Percentiles rank a stretch among this genome's conserved stretches.
Evolutionary conservation across 2,888 invertebrate genomes (phyloP).

Genomic region (Sphaerophoria taeniata): DNA sequence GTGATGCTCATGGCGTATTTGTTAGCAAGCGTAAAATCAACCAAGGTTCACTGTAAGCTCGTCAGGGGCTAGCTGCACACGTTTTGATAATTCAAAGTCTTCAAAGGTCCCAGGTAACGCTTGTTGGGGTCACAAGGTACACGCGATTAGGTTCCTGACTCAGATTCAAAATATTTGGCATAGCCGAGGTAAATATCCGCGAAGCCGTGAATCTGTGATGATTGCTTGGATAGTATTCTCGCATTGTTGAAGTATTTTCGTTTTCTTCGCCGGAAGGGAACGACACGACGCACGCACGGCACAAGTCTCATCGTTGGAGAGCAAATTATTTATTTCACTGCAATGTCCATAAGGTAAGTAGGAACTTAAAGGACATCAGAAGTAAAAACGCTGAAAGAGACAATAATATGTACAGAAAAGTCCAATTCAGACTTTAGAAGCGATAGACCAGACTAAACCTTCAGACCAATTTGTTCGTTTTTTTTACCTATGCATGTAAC

Average conservation of each 20-base stretch:
- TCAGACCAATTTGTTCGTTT: too few relatives aligned
- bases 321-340: constrained; percentile 27
- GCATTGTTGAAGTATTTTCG: constrained; percentile 14
- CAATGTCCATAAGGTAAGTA: too few relatives aligned
- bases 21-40: too few relatives aligned
- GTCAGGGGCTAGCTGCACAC: constrained; percentile 51
- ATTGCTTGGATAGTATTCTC: constrained; percentile 59
- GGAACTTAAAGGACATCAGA: too few relatives aligned
- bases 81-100: constrained; percentile 30
- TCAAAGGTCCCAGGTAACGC: constrained; percentile 54
- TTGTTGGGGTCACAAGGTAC: constrained; percentile 52
- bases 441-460: too few relatives aligned
- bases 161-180: constrained; percentile 67
- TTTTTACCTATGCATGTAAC: too few relatives aligned
- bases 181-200: constrained; percentile 66
- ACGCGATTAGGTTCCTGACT: constrained; percentile 10
- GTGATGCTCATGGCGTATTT: too few relatives aligned
- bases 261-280: background rate
- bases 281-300: too few relatives aligned
- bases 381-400: background rate
- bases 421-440: too few relatives aligned
- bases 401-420: too few relatives aligned
- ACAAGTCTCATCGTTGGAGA: constrained; percentile 9
- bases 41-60: constrained; percentile 64
- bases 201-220: constrained; percentile 71